Base-by-base conservation (phyloP, 1,140 invertebrate genomes). In the Spodoptera frugiperda region DNA sequence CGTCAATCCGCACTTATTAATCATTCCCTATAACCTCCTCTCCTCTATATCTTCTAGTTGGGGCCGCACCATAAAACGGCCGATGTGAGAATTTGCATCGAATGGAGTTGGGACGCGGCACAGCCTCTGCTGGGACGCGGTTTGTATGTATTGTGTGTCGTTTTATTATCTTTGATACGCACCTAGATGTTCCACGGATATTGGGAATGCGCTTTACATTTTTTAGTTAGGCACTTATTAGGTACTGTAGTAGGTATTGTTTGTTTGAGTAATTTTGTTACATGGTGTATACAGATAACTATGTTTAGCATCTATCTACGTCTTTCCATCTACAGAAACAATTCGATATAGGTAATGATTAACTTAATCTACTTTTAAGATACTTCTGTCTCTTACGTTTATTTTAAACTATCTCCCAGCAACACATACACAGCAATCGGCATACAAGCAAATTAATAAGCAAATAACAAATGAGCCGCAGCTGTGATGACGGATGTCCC, bases 51-150 rank as follows among this genome's bases (percentile, higher is more conserved):
- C 80, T 74, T 77, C 15, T 79, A 30, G 49, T 46, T 81, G 82
- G 59, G 11, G 46, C 71, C 83, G 77, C 10, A 4, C 65, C n/a
- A 54, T 72, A 82, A 86, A 77, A 79, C 82, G 79, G 76, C 82
- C 88, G 85, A 86, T 90, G 89, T 88, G 87, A 90, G 86, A 90
- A 92, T 92, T 92, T 91, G 91, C 91, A 92, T 92, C 91, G 91
- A 92, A 92, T 92, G 88, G 89, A 87, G 78, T 80, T 77, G 79
- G 80, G 82, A 87, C 84, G 83, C 82, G 78, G 67, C 83, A 79
- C 83, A 84, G 83, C 84, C 82, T 87, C 83, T 76, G 79, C 71
- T 54, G 83, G 84, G 80, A 80, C 81, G 85, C 72, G 77, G 67
- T 67, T 76, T 72, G 80, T 83, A 79, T 79, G 78, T 82, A 78